A percentile compares a stretch with the other conserved stretches of the same genome.
Evolutionary conservation across 2,113 vertebrate genomes (phyloP).

Genomic region (Cyanoramphus novaezelandiae): DNA sequence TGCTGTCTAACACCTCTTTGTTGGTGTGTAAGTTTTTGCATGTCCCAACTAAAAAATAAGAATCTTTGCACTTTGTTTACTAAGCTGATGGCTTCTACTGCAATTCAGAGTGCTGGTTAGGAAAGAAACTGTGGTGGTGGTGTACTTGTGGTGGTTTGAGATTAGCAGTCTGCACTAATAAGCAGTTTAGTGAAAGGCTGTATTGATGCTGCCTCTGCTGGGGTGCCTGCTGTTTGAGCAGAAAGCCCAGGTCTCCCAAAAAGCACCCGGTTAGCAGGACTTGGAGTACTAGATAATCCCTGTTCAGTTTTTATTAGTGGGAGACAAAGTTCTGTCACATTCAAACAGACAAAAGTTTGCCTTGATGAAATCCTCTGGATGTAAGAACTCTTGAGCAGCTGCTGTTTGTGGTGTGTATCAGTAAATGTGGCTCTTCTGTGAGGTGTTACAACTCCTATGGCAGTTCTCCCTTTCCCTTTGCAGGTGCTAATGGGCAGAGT

Average conservation of each 20-base stretch:
- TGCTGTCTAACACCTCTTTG: background rate
- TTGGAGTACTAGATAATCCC: background rate
- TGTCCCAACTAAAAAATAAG: background rate
- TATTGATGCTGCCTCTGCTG: background rate
- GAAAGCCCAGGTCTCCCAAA: background rate
- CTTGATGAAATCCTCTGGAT: background rate
- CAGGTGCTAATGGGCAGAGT: conserved; percentile 97
- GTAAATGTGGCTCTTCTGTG: background rate
- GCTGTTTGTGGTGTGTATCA: background rate
- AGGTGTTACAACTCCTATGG: background rate
- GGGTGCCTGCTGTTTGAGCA: background rate
- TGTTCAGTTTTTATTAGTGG: background rate
- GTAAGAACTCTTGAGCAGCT: background rate
- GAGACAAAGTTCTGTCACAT: background rate
- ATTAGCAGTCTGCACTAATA: background rate
- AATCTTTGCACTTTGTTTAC: background rate
- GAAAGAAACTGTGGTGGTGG: background rate
- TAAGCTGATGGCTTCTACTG: background rate
- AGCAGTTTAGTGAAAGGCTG: background rate
- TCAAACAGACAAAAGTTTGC: background rate
- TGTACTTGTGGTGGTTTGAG: background rate
- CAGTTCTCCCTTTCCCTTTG: background rate
- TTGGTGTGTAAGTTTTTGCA: background rate
- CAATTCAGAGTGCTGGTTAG: background rate
- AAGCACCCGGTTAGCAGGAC: background rate